Base-by-base conservation (phyloP, 2,888 invertebrate species). In the Melinaea marsaeus region DNA sequence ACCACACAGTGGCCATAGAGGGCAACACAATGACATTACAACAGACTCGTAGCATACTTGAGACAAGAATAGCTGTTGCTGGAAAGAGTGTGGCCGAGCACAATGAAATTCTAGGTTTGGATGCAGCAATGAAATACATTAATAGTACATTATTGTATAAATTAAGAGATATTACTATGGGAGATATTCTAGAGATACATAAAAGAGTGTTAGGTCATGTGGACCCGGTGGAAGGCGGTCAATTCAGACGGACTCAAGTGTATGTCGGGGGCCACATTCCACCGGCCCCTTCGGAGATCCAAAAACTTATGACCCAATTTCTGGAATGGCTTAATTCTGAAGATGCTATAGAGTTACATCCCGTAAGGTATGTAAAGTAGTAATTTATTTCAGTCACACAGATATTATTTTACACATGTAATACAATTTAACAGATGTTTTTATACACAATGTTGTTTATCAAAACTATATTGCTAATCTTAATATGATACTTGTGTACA, bases 1-100 rank as follows among this genome's bases (percentile, higher is more conserved):
- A 98, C 84, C 99, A 99, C 79, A 98, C 98, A 0, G 98, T 98
- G 32, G 99, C 97, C 34, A 98, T 99, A 70, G 99, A 99, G 88
- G 99, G 99, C 0, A 99, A 99, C 79, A 99, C 99, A 0, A 96
- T 99, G 95, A 96, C 97, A 2, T 90, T 99, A 54, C 94, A 95
- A 33, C 97, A 99, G 83, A 97, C 99, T 0, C 92, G 98, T 70
- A 95, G 95, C 64, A 94, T 99, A 67, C 91, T 99, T 33, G 99
- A 99, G 86, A 99, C 98, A 0, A 93, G 89, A 64, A 78, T 90
- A 73, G 90, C 90, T 0, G 95, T 98, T 1, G 94, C 94, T 59
- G 96, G 97, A 0, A 99, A 99, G 85, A 98, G 98, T 79, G 94
- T 99, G 58, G 94, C 97, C 73, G 99, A 99, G 78, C 99, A 99